phyloP scores from a whole-genome alignment of 1,140 invertebrate genomes.

The Babylonia areolata region DNA sequence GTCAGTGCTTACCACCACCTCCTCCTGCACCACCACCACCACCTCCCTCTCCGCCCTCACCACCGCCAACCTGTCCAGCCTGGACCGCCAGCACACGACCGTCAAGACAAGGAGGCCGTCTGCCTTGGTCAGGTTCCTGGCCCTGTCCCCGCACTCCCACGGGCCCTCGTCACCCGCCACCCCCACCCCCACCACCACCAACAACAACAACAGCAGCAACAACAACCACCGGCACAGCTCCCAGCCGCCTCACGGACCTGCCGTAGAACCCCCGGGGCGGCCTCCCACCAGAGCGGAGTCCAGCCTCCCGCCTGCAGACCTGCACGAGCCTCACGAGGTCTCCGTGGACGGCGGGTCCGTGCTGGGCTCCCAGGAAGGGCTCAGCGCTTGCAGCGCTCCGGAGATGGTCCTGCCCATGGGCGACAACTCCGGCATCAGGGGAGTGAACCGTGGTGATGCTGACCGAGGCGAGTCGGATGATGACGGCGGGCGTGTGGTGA shows the following conservation, averaged over 20 bases:
- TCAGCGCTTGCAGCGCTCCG: slow-evolving; percentile 41
- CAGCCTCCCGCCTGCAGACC: not conserved
- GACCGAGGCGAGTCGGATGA: slow-evolving; percentile 36
- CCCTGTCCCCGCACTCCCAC: not conserved
- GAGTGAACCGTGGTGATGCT: not conserved
- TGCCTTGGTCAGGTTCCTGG: not conserved
- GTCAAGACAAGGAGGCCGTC: not conserved
- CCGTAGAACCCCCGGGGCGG: slow-evolving; percentile 16
- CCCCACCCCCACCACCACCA: not conserved
- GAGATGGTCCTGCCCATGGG: slow-evolving; percentile 4
- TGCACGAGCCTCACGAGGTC: not conserved
- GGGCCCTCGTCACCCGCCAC: not conserved
- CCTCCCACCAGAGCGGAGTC: not conserved
- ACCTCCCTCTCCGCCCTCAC: not conserved
- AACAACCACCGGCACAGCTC: no score
- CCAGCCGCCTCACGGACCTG: not conserved
- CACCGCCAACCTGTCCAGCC: not conserved
- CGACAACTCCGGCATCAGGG: not conserved
- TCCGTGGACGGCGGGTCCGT: not conserved
- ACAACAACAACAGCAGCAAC: no score
- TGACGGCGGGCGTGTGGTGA: slow-evolving; percentile 17
- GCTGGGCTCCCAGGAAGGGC: slow-evolving; percentile 11
- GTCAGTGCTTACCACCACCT: not conserved
- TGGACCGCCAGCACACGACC: not conserved
- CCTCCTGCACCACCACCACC: not conserved